phyloP scores from a whole-genome alignment of 2,113 vertebrate genomes.

The Paralichthys olivaceus region DNA sequence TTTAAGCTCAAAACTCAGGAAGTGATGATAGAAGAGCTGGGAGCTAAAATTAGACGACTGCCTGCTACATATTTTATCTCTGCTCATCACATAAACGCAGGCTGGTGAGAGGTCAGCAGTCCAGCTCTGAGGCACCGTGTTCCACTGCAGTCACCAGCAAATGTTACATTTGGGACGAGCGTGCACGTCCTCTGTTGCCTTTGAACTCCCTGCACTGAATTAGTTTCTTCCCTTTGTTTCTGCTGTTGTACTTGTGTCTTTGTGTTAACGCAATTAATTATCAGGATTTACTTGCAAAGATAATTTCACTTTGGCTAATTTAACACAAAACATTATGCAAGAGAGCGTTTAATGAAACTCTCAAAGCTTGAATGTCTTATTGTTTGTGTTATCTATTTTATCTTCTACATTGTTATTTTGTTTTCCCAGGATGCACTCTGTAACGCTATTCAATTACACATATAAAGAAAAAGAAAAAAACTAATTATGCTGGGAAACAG shows the following conservation, averaged over 20 bases:
- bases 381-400: neutral
- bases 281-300: neutral
- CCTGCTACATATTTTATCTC: conserved; percentile 79
- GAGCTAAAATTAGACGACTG: conserved; percentile 73
- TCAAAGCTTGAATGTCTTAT: neutral
- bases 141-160: conserved; percentile 11
- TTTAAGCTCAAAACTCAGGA: conserved; percentile 67
- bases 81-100: conserved; percentile 57
- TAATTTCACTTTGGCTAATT: neutral
- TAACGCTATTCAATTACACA: neutral
- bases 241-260: neutral
- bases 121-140: conserved; percentile 31
- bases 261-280: conserved; percentile 8
- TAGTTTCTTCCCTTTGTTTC: neutral
- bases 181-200: conserved; percentile 19
- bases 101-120: conserved; percentile 69
- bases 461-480: conserved; percentile 14
- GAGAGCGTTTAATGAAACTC: neutral
- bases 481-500: conserved; percentile 24
- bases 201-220: conserved; percentile 1
- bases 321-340: neutral
- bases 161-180: conserved; percentile 19
- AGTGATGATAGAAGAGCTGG: conserved; percentile 76
- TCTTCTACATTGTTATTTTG: neutral
- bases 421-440: neutral